Evolutionary conservation across 1,140 invertebrate genomes (phyloP).

Genomic region (Zaprionus nigranus): DNA sequence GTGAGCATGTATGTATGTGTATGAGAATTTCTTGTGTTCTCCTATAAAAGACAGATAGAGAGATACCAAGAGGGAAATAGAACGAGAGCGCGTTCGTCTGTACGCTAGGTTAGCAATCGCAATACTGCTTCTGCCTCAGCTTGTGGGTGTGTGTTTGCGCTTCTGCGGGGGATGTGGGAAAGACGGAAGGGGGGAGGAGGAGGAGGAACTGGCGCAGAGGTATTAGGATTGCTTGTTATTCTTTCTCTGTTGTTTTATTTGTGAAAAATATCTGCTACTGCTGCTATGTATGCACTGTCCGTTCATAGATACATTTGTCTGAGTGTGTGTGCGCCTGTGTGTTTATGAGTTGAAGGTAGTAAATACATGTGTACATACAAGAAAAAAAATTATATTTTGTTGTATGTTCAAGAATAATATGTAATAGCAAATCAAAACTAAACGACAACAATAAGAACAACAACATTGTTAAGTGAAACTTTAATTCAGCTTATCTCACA

Average conservation of each 20-base stretch:
- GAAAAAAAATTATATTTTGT: conserved; percentile 49
- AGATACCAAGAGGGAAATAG: conserved; percentile 10
- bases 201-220: conserved; percentile 30
- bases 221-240: conserved; percentile 74
- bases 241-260: conserved; percentile 79
- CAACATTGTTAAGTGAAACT: conserved; percentile 38
- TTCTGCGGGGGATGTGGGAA: conserved; percentile 19
- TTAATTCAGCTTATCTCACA: conserved; percentile 42
- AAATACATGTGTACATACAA: conserved; percentile 62
- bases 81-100: conserved; percentile 21
- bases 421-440: conserved; percentile 46
- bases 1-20: conserved; percentile 23
- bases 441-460: conserved; percentile 19
- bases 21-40: conserved; percentile 45
- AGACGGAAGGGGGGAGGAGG: no score
- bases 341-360: conserved; percentile 58
- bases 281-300: conserved; percentile 55
- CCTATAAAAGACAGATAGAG: conserved; percentile 26
- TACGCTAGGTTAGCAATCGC: conserved; percentile 42
- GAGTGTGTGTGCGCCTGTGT: conserved; percentile 37
- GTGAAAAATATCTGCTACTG: conserved; percentile 68
- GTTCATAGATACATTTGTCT: conserved; percentile 19
- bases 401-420: conserved; percentile 45
- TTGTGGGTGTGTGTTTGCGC: conserved; percentile 44
- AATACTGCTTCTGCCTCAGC: conserved; percentile 31